These are phyloP conservation scores for Merops nubicus DNA, from an alignment of 2,113 vertebrate species.

Conservation along the genomic window DNA sequence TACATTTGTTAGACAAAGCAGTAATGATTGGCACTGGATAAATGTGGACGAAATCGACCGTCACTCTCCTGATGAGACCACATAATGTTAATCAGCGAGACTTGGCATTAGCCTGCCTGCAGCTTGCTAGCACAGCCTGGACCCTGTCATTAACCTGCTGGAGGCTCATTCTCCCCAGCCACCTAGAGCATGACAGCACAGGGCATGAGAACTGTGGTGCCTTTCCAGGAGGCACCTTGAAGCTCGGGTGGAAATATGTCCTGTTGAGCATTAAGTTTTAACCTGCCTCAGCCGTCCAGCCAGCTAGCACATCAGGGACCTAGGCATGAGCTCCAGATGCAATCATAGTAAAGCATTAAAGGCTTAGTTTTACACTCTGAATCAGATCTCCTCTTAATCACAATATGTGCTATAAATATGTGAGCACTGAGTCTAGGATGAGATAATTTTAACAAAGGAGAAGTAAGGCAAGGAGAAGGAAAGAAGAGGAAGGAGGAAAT, in stretches of 20 bases:
- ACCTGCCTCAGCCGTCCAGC: not conserved
- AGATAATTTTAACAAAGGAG: not conserved
- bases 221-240: not conserved
- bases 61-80: rapidly evolving
- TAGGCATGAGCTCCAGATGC: not conserved
- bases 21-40: not conserved
- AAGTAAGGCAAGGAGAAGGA: not conserved
- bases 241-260: not conserved
- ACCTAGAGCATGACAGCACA: too few species aligned
- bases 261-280: not conserved
- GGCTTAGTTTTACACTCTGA: not conserved
- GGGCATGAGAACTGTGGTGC: rapidly evolving
- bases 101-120: rapidly evolving
- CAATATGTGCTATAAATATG: not conserved
- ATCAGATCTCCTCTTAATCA: not conserved
- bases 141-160: not conserved
- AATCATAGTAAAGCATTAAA: not conserved
- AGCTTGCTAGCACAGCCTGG: not conserved
- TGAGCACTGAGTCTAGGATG: not conserved
- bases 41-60: not conserved
- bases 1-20: not conserved
- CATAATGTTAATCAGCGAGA: rapidly evolving
- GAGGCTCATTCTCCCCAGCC: not conserved
- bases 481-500: not conserved
- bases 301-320: not conserved